Conservation (phyloP, 2,888 invertebrate genomes). For the Ophion ellenae region DNA sequence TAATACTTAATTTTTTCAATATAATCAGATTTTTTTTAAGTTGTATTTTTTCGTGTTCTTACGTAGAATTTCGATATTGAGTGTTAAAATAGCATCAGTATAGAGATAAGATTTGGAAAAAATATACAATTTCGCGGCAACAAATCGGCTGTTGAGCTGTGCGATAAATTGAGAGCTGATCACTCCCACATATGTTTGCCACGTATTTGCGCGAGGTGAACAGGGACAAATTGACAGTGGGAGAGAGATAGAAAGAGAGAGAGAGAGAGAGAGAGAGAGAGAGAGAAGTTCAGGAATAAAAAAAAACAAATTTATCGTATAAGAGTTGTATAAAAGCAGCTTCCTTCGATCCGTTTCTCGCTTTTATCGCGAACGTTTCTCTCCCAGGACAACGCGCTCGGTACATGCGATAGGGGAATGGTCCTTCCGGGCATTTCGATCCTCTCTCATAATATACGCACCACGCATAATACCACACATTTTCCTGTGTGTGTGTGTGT, state of each 20-base stretch:
- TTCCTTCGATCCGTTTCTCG: conserved; percentile 61
- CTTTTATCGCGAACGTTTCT: conserved; percentile 67
- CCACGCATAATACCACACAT: conserved; percentile 14
- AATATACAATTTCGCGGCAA: too few species aligned
- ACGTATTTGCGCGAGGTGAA: conserved; percentile 50
- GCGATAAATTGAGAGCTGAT: conserved; percentile 53
- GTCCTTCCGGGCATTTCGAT: conserved; percentile 66
- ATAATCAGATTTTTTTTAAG: too few species aligned
- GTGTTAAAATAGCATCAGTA: too few species aligned
- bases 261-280: conserved; percentile 13
- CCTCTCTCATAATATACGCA: conserved; percentile 32
- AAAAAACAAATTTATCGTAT: conserved; percentile 35
- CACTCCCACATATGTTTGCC: conserved; percentile 57
- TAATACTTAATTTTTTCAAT: too few species aligned
- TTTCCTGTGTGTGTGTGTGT: conserved; percentile 1
- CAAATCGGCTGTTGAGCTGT: too few species aligned
- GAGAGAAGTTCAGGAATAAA: conserved; percentile 15
- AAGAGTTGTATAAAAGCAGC: conserved; percentile 56
- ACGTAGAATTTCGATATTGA: too few species aligned
- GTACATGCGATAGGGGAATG: conserved; percentile 54
- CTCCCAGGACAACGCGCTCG: conserved; percentile 57
- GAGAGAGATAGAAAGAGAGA: conserved; percentile 3
- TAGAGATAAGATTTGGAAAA: too few species aligned
- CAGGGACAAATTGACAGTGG: conserved; percentile 48
- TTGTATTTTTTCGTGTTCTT: too few species aligned